Conservation (phyloP, 2,888 invertebrate species). For the Nomada fabriciana region DNA sequence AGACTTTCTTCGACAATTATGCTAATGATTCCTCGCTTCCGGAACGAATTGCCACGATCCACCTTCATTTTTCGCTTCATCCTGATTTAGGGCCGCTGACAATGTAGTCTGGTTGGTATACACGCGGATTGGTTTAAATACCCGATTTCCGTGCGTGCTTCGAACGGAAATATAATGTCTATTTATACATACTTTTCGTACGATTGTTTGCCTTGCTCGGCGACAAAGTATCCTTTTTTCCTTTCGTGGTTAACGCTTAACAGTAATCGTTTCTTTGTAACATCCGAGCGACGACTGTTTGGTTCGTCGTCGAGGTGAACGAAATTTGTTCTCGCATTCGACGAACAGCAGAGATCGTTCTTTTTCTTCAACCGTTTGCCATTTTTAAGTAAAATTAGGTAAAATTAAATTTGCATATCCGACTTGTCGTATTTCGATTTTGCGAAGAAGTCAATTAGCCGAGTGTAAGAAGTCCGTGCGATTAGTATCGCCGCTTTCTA, state of each 20-base stretch:
- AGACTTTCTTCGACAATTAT: constrained; percentile 65
- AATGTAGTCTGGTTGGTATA: constrained; percentile 34
- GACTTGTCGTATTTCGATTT: neutral
- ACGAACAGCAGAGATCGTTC: neutral
- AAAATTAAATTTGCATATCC: no score
- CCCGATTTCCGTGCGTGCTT: neutral
- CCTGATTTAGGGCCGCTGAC: constrained; percentile 10
- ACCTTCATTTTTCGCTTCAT: constrained; percentile 32
- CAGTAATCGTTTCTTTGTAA: constrained; percentile 8
- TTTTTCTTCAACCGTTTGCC: neutral
- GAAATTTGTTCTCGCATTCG: neutral
- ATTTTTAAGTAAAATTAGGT: no score
- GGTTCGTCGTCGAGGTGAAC: no score
- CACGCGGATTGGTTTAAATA: constrained; percentile 40
- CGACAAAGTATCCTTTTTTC: constrained; percentile 31
- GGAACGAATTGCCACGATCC: constrained; percentile 57
- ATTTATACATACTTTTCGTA: constrained; percentile 6
- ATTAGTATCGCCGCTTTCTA: constrained; percentile 38
- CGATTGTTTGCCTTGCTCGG: neutral
- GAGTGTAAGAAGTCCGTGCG: neutral
- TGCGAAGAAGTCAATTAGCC: neutral
- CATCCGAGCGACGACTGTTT: constrained; percentile 1
- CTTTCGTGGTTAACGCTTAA: constrained; percentile 30
- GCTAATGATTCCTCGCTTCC: constrained; percentile 65
- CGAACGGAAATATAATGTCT: neutral